Evolutionary conservation across 2,888 invertebrate genomes (phyloP).

Genomic region (Drosophila setosimentum): DNA sequence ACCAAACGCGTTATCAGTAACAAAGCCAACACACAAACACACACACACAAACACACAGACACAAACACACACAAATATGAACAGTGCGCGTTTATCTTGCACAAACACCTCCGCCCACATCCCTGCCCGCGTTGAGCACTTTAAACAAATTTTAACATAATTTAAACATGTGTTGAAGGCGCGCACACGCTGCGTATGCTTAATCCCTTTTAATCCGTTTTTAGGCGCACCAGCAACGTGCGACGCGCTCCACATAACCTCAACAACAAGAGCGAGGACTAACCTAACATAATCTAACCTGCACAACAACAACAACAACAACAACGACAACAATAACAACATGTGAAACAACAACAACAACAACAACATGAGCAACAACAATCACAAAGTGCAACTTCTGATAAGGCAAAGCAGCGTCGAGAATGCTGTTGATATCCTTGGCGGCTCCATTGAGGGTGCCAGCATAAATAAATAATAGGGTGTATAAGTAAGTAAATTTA

Average conservation of each 20-base stretch:
- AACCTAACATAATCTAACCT: slow-evolving; percentile 61
- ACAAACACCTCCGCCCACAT: not conserved
- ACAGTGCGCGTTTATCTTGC: slow-evolving; percentile 39
- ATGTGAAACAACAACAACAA: slow-evolving; percentile 9
- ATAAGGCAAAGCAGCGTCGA: slow-evolving; percentile 54
- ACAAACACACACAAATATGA: slow-evolving; percentile 17
- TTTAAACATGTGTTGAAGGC: slow-evolving; percentile 76
- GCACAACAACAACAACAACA: slow-evolving; percentile 41
- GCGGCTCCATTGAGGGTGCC: slow-evolving; percentile 57
- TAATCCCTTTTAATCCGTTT: slow-evolving; percentile 76
- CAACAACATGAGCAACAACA: slow-evolving; percentile 4
- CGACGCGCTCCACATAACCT: slow-evolving; percentile 63
- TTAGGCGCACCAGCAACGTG: slow-evolving; percentile 62
- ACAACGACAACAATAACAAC: slow-evolving; percentile 17
- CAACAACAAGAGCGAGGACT: slow-evolving; percentile 68
- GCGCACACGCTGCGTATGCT: slow-evolving; percentile 76
- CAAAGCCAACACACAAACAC: slow-evolving; percentile 53
- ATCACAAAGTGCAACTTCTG: slow-evolving; percentile 63
- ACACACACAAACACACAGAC: slow-evolving; percentile 3
- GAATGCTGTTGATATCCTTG: slow-evolving; percentile 45
- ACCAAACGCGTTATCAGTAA: slow-evolving; percentile 65
- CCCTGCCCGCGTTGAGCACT: slow-evolving; percentile 20
- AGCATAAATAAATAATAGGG: slow-evolving; percentile 67
- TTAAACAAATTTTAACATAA: slow-evolving; percentile 79
- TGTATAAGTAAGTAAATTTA: slow-evolving; percentile 53